A percentile compares a stretch with the other conserved stretches of the same genome.
These are phyloP conservation scores for Phaethon lepturus DNA, from an alignment of 2,113 vertebrate genomes.

Conservation along the genomic window DNA sequence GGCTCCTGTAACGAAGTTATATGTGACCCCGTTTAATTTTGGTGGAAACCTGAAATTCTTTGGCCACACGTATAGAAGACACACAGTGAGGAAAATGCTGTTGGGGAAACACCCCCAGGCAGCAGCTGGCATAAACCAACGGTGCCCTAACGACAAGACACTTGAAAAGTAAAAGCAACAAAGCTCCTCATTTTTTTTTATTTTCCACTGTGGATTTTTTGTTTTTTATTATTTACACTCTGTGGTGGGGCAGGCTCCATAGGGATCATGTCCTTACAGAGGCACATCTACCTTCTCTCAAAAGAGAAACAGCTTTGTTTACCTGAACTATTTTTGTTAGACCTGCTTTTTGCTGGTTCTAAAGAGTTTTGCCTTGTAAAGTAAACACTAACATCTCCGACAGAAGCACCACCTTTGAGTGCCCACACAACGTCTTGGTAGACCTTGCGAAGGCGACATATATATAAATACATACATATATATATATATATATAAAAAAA, in stretches of 20 bases:
- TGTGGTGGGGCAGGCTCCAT: neutral
- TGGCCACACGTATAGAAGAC: accelerated
- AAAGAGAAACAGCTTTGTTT: constrained; percentile 44
- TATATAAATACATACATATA: accelerated
- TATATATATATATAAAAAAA: too few relatives aligned
- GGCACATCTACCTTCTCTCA: constrained; percentile 9
- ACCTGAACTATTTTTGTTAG: constrained; percentile 44
- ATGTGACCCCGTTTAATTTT: accelerated
- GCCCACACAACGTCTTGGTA: neutral
- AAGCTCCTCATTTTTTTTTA: neutral
- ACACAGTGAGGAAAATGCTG: neutral
- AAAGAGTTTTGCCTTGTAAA: constrained; percentile 19
- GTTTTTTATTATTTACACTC: neutral
- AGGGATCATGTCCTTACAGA: constrained; percentile 31
- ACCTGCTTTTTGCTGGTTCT: constrained; percentile 27
- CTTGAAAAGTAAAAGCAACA: neutral
- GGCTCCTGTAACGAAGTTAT: neutral
- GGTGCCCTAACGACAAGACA: accelerated
- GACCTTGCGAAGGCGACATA: neutral
- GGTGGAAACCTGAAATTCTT: neutral
- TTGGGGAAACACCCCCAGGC: neutral
- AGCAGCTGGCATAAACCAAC: neutral
- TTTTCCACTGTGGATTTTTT: neutral
- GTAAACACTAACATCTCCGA: constrained; percentile 6
- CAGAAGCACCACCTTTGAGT: neutral